Conservation (phyloP, 2,797 vertebrate species). For the Meriones psammophilus region DNA sequence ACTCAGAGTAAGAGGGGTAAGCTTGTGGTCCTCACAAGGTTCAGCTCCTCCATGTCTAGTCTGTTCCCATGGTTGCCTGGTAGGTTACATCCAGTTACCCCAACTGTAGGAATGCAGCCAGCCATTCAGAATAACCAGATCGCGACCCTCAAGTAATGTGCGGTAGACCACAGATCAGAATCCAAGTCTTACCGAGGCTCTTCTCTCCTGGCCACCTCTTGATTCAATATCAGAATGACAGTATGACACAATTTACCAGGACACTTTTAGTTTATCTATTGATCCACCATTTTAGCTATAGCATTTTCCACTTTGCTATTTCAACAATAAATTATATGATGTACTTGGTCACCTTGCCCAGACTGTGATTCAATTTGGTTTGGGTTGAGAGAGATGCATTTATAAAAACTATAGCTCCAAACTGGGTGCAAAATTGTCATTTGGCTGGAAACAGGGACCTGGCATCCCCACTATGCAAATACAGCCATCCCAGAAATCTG, state of each 20-base stretch:
- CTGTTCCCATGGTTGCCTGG: background rate
- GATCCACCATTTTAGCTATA: background rate
- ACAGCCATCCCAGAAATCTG: constrained; percentile 64
- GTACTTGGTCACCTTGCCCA: background rate
- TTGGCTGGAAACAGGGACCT: constrained; percentile 69
- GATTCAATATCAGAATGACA: background rate
- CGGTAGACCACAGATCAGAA: background rate
- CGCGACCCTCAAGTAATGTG: background rate
- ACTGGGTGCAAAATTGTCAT: constrained; percentile 52
- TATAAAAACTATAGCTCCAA: constrained; percentile 62
- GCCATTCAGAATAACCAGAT: background rate
- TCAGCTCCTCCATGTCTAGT: background rate
- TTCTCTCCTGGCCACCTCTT: background rate
- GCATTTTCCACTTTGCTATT: background rate
- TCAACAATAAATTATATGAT: background rate
- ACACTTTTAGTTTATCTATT: background rate
- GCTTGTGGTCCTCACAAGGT: background rate
- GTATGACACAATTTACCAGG: background rate
- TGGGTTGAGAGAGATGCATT: constrained; percentile 49
- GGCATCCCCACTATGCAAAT: constrained; percentile 41
- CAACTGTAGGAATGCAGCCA: background rate
- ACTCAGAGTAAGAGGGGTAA: background rate
- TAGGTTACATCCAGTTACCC: background rate
- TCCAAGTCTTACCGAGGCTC: background rate
- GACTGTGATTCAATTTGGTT: background rate